phyloP scores from a whole-genome alignment of 2,797 vertebrate species.

The Chloroceryle amazona region DNA sequence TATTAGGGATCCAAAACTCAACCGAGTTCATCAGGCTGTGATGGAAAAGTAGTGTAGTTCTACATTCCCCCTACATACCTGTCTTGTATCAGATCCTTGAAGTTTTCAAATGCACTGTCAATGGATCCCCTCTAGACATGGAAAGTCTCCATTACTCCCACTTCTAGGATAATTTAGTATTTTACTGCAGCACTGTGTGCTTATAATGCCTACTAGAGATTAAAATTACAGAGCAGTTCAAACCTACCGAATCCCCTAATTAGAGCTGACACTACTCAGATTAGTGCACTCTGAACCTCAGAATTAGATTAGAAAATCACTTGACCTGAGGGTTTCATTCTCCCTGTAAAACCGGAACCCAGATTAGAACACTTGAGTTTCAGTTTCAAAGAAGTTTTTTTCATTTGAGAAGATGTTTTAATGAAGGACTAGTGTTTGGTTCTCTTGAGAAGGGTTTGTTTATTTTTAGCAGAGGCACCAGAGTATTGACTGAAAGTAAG shows the following conservation, averaged over 20 bases:
- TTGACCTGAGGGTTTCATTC: not conserved
- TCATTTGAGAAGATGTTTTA: not conserved
- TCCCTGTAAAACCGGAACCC: not conserved
- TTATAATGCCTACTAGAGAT: not conserved
- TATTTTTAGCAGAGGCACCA: not conserved
- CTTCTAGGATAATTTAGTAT: not conserved
- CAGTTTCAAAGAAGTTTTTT: not conserved
- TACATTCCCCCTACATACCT: too few relatives aligned
- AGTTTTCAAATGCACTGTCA: not conserved
- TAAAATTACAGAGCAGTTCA: not conserved
- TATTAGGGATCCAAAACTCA: not conserved
- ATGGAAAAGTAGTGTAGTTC: not conserved
- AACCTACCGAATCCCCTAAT: not conserved
- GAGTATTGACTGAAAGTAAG: not conserved
- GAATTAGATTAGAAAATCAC: not conserved
- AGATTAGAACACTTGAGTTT: not conserved
- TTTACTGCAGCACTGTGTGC: not conserved
- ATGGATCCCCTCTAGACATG: not conserved
- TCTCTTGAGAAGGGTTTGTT: not conserved
- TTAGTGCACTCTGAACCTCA: not conserved
- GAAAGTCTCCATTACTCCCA: not conserved
- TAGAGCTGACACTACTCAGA: not conserved
- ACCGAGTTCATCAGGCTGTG: rapidly evolving
- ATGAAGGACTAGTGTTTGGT: not conserved
- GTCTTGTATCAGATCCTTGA: not conserved